Base-by-base conservation (phyloP, 2,113 vertebrate genomes). In the Casuarius casuarius region DNA sequence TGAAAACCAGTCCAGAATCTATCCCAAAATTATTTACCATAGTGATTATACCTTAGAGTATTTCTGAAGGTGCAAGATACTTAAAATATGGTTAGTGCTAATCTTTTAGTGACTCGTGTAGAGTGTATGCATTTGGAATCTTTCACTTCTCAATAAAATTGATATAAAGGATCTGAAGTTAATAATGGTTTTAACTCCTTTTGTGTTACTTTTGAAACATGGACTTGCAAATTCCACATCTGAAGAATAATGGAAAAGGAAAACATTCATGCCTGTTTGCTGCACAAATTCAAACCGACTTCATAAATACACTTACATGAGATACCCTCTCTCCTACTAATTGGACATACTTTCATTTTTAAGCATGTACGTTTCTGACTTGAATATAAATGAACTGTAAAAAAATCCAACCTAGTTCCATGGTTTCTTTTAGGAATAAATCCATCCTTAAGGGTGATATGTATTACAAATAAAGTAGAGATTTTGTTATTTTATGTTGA, bases 401-500 rank as follows among this genome's bases (percentile, higher is more conserved):
- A 94, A 79, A 90, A 58, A 59, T 14, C n/a, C 19, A 96, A 14
- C 54, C 62, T 79, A 83, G 14, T 95, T 89, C 38, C 87, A 59
- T 62, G 59, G 3, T 49, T 84, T 86, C 49, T 76, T 90, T 70
- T 84, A 90, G 46, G 29, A 95, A 90, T 81, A 89, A 94, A 96
- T 92, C 20, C 35, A 76, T 19, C 56, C 66, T 87, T 73, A 76
- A 89, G 70, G 66, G 52, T 87, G 52, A 68, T 87, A 61, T 16
- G 5, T 95, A 56, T 67, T 94, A 68, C 59, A 89, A 89, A 67
- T 88, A 95, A 95, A 93, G 81, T 56, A 51, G 29, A 35, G 10
- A 7, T 6, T 33, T 44, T 90, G 21, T 76, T 87, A 58, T 49
- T 79, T 95, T 92, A 88, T 94, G 83, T 85, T 91, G 82, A 92